Evolutionary conservation across 2,888 invertebrate genomes (phyloP).

Genomic region (Drosophila monieri): DNA sequence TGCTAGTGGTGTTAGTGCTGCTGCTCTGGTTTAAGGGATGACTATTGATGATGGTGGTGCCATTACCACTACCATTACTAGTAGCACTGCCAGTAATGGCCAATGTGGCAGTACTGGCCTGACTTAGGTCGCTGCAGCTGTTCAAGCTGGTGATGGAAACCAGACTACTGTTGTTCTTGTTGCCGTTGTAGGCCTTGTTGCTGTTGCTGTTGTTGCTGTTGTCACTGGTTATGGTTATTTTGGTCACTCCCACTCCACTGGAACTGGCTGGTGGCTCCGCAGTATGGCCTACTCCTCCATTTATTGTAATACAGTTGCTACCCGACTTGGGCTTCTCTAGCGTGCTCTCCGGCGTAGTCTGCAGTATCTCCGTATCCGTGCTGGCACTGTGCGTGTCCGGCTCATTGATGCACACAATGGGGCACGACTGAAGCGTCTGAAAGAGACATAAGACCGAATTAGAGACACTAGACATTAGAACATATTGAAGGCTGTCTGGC

Average conservation of each 20-base stretch:
- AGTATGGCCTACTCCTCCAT: constrained; percentile 35
- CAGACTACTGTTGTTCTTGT: constrained; percentile 53
- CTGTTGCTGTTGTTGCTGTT: constrained; percentile 20
- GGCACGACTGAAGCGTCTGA: constrained; percentile 90
- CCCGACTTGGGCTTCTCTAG: constrained; percentile 65
- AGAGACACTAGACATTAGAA: neutral
- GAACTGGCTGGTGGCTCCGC: constrained; percentile 33
- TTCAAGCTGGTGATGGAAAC: constrained; percentile 72
- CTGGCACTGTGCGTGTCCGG: constrained; percentile 81
- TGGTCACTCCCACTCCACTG: constrained; percentile 65
- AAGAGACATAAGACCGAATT: constrained; percentile 63
- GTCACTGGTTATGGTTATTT: constrained; percentile 68
- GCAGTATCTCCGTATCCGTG: constrained; percentile 81
- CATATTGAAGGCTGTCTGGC: no score
- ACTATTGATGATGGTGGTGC: constrained; percentile 2
- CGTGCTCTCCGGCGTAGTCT: constrained; percentile 78
- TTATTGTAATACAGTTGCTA: constrained; percentile 59
- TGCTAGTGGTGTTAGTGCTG: constrained; percentile 28
- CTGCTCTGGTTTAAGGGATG: constrained; percentile 14
- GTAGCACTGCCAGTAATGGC: neutral
- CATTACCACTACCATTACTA: neutral
- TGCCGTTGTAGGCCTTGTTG: constrained; percentile 13
- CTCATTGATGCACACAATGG: constrained; percentile 84
- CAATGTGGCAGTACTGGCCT: constrained; percentile 60
- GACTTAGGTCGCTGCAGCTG: constrained; percentile 63